phyloP scores from a whole-genome alignment of 1,140 invertebrate species.

The Chionoecetes opilio region DNA sequence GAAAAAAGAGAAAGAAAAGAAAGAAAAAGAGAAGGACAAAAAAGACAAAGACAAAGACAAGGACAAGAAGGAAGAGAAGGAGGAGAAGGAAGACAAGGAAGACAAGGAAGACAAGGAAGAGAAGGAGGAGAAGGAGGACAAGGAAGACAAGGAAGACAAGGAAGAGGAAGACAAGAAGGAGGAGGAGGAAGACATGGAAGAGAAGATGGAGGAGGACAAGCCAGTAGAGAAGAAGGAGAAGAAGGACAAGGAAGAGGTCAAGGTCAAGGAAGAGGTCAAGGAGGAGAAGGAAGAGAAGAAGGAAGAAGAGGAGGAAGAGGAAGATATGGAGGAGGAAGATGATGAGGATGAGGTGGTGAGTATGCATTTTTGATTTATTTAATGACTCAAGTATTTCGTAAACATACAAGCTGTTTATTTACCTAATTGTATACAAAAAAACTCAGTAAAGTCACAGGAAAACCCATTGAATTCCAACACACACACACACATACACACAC shows the following conservation, averaged over 20 bases:
- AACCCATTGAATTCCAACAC: too few relatives aligned
- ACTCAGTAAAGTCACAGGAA: too few relatives aligned
- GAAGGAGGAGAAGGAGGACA: conserved; percentile 83
- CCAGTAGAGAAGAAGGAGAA: conserved; percentile 44
- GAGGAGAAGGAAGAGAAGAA: conserved; percentile 67
- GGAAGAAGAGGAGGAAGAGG: conserved; percentile 66
- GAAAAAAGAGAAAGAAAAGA: conserved; percentile 83
- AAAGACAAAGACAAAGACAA: conserved; percentile 84
- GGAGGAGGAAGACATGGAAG: conserved; percentile 66
- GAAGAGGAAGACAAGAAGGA: conserved; percentile 82
- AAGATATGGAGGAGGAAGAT: conserved; percentile 61
- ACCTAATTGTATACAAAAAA: too few relatives aligned
- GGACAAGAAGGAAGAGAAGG: conserved; percentile 81
- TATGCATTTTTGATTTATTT: too few relatives aligned
- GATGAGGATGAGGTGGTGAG: conserved; percentile 72
- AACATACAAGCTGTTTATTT: too few relatives aligned
- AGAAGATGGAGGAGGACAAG: conserved; percentile 58
- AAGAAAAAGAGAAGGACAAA: conserved; percentile 85
- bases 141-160: conserved; percentile 84
- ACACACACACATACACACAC: too few relatives aligned
- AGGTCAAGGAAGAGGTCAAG: conserved; percentile 74
- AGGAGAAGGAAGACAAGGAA: conserved; percentile 71
- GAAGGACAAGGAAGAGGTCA: conserved; percentile 44
- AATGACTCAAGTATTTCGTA: too few relatives aligned
- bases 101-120: conserved; percentile 40